Percentiles rank a stretch among this genome's conserved stretches.
Conservation (phyloP, 2,888 invertebrate genomes). For the Erannis defoliaria region DNA sequence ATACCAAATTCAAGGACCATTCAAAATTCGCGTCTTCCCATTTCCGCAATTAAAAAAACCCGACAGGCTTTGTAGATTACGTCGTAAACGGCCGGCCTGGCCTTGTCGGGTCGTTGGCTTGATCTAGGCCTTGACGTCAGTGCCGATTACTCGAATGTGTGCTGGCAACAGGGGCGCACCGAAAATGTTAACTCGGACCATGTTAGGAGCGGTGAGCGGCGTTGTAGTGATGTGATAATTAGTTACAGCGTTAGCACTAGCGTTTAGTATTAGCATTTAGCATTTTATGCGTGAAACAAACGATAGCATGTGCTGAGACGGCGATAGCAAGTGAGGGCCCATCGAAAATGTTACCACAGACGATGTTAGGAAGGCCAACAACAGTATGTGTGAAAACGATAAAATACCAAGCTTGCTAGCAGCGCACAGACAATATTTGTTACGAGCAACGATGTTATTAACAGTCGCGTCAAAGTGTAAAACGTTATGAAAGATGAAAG, state of each 20-base stretch:
- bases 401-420: too few species aligned
- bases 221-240: conserved; percentile 8
- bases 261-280: not conserved
- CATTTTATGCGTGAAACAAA: not conserved
- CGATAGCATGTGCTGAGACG: too few species aligned
- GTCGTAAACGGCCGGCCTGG: conserved; percentile 63
- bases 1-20: conserved; percentile 44
- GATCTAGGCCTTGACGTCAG: conserved; percentile 71
- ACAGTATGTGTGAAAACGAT: too few species aligned
- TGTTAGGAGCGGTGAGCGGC: conserved; percentile 35
- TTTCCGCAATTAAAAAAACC: conserved; percentile 47
- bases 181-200: conserved; percentile 32
- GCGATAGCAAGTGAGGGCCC: too few species aligned
- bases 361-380: too few species aligned
- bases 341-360: too few species aligned
- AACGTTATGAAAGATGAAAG: not conserved
- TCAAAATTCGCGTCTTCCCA: conserved; percentile 45
- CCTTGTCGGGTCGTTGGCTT: conserved; percentile 75
- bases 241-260: not conserved
- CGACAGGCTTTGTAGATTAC: conserved; percentile 40
- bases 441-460: too few species aligned
- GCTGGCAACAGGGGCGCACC: conserved; percentile 52
- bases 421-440: too few species aligned
- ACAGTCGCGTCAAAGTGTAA: too few species aligned
- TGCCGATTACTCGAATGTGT: conserved; percentile 46